A percentile compares a stretch with the other conserved stretches of the same genome.
These are phyloP conservation scores for Bagarius yarrelli DNA, from an alignment of 2,113 vertebrate species.

Conservation along the genomic window DNA sequence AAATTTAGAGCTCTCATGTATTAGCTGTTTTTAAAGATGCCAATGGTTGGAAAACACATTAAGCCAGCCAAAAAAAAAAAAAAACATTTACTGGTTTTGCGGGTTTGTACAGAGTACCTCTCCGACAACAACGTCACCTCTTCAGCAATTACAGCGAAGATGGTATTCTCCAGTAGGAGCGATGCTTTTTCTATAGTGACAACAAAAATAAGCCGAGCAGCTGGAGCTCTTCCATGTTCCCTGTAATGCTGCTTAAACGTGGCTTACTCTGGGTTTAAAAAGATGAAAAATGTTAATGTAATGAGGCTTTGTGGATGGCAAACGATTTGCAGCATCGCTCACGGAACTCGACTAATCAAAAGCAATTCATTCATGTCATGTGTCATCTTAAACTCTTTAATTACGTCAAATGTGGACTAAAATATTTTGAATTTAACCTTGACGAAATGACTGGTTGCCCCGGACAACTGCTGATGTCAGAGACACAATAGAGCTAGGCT, in stretches of 20 bases:
- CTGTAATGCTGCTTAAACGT: not conserved
- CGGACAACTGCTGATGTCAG: conserved; percentile 43
- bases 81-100: conserved; percentile 40
- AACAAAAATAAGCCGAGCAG: conserved; percentile 33
- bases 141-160: conserved; percentile 19
- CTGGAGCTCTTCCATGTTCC: conserved; percentile 12
- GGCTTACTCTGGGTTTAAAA: not conserved
- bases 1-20: conserved; percentile 53
- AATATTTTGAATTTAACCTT: conserved; percentile 5
- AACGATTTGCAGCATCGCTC: not conserved
- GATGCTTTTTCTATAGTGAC: conserved; percentile 18
- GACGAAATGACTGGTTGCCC: conserved; percentile 34
- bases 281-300: conserved; percentile 1
- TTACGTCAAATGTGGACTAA: conserved; percentile 9
- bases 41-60: conserved; percentile 66
- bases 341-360: not conserved
- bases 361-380: not conserved
- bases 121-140: not conserved
- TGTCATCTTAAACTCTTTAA: not conserved
- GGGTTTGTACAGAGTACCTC: conserved; percentile 7
- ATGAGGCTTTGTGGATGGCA: not conserved
- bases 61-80: conserved; percentile 48
- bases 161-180: conserved; percentile 4
- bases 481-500: conserved; percentile 34
- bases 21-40: conserved; percentile 49